These are phyloP conservation scores for Alauda arvensis DNA, from an alignment of 2,797 vertebrate species.

Conservation along the genomic window DNA sequence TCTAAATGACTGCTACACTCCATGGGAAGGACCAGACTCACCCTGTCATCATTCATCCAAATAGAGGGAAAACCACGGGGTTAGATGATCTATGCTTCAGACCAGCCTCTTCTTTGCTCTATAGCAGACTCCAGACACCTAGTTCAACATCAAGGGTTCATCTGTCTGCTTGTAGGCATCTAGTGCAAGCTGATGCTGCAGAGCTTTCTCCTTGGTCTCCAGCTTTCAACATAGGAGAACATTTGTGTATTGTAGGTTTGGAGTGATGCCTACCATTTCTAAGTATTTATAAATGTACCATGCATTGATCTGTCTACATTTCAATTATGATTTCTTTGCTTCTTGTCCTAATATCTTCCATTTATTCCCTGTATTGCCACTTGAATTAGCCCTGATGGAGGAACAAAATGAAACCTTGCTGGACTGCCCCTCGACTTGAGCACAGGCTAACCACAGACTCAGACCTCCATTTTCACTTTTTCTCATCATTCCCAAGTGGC, in stretches of 20 bases:
- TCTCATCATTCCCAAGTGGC: neutral
- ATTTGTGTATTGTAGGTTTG: neutral
- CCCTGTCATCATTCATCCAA: neutral
- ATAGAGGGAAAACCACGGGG: neutral
- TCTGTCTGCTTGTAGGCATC: neutral
- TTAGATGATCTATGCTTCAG: neutral
- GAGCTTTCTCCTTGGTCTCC: neutral
- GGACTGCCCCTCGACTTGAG: neutral
- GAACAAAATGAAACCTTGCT: neutral
- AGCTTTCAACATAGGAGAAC: neutral
- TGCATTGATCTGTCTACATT: neutral
- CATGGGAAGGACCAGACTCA: neutral
- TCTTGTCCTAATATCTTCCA: neutral
- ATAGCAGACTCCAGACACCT: neutral
- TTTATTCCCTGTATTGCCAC: neutral
- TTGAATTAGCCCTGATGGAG: neutral
- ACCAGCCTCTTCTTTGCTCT: neutral
- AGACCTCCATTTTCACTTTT: neutral
- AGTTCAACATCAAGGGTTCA: neutral
- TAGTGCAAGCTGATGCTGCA: neutral
- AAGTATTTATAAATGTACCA: neutral
- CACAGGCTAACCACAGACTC: neutral
- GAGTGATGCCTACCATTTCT: neutral
- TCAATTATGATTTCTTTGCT: neutral
- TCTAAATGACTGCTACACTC: neutral